Conservation (phyloP, 2,888 invertebrate genomes). For the Apodemia duryi region DNA sequence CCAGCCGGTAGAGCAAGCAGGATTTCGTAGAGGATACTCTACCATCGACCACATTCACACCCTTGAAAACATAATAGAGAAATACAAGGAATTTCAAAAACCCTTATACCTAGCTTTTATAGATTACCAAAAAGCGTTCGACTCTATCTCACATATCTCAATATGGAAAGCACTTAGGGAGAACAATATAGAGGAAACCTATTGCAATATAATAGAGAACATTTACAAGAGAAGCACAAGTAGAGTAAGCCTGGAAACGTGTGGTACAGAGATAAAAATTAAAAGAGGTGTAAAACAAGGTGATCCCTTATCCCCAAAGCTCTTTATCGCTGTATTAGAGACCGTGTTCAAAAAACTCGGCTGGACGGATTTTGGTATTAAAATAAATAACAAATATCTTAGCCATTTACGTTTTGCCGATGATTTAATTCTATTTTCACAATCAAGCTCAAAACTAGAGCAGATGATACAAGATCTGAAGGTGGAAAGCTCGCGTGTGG, state of each 20-base stretch:
- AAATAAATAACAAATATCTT: background rate
- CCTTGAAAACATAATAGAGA: background rate
- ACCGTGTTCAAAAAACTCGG: background rate
- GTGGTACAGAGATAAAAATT: background rate
- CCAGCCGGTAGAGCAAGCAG: background rate
- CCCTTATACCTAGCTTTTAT: background rate
- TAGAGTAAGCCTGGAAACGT: background rate
- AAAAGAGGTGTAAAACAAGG: background rate
- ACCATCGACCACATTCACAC: background rate
- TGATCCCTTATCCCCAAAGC: conserved; percentile 9
- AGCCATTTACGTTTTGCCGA: background rate
- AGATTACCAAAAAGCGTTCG: background rate
- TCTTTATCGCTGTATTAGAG: conserved; percentile 8
- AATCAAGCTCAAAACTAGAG: background rate
- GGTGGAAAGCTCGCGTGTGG: background rate
- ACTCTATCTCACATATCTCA: background rate
- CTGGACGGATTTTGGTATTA: background rate
- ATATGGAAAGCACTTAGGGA: background rate
- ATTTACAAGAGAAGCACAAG: background rate
- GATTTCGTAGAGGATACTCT: background rate
- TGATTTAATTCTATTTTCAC: background rate
- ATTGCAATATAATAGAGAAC: background rate
- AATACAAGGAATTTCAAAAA: background rate
- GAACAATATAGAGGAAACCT: background rate
- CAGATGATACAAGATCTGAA: conserved; percentile 4